These are phyloP conservation scores for Marasmarcha lunaedactyla DNA, from an alignment of 2,888 invertebrate species.

Conservation along the genomic window DNA sequence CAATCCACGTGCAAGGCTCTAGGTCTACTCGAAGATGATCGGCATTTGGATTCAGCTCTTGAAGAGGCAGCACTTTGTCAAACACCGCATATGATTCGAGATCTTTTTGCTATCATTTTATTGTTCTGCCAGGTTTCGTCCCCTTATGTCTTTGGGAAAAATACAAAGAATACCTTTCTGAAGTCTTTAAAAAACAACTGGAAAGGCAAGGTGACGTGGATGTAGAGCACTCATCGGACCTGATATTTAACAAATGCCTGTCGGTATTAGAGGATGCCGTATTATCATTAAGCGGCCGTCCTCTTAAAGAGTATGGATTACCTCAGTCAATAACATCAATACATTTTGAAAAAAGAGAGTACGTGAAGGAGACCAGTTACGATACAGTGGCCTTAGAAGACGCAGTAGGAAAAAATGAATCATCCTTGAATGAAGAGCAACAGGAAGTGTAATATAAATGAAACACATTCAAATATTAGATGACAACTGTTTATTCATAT, in stretches of 20 bases:
- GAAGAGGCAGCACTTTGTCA: too few relatives aligned
- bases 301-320: constrained; percentile 14
- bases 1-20: too few relatives aligned
- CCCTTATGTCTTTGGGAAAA: constrained; percentile 18
- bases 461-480: too few relatives aligned
- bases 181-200: constrained; percentile 13
- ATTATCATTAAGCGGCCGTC: constrained; percentile 12
- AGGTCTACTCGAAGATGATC: too few relatives aligned
- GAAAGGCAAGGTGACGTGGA: constrained; percentile 2
- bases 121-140: constrained; percentile 17
- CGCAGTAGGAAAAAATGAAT: constrained; percentile 11
- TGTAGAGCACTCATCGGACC: constrained; percentile 5
- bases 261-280: constrained; percentile 10
- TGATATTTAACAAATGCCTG: constrained; percentile 14
- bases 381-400: constrained; percentile 10
- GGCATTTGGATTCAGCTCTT: too few relatives aligned
- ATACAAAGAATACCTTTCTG: constrained; percentile 3
- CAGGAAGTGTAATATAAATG: too few relatives aligned
- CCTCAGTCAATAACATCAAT: constrained; percentile 9
- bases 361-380: constrained; percentile 12
- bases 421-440: constrained; percentile 14
- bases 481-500: too few relatives aligned
- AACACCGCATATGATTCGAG: constrained; percentile 12
- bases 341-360: neutral
- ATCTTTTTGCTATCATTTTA: constrained; percentile 16